These are phyloP conservation scores for Calvadosia cruxmelitensis DNA, from an alignment of 30 jellyfish, hydroid and myxozoan genomes.

Conservation along the genomic window DNA sequence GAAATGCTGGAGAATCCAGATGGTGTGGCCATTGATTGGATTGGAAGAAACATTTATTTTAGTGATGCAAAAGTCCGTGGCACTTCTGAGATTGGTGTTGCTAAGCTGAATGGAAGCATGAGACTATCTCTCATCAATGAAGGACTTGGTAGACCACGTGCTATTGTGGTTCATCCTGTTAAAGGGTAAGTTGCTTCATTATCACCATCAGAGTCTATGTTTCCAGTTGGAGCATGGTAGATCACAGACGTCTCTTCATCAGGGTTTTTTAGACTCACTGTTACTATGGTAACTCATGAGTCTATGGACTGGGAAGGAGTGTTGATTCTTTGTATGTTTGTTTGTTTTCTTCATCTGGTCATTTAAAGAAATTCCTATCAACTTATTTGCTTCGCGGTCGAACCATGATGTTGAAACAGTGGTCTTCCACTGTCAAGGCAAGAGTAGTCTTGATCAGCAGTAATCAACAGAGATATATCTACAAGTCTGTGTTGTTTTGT, in stretches of 20 bases:
- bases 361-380: too few relatives aligned
- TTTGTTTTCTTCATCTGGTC: not conserved
- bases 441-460: too few relatives aligned
- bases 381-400: too few relatives aligned
- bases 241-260: too few relatives aligned
- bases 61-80: slow-evolving; percentile 40
- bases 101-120: slow-evolving; percentile 46
- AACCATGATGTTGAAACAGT: too few relatives aligned
- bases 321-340: not conserved
- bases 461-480: too few relatives aligned
- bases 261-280: not conserved
- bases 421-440: too few relatives aligned
- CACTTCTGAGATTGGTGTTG: slow-evolving; percentile 56
- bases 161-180: slow-evolving; percentile 84
- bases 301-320: not conserved
- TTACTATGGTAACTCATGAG: not conserved
- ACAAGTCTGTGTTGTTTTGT: too few relatives aligned
- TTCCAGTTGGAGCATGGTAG: too few relatives aligned
- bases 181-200: slow-evolving; percentile 38
- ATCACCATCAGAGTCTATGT: too few relatives aligned
- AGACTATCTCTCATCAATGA: slow-evolving; percentile 27
- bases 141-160: slow-evolving; percentile 72
- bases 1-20: slow-evolving; percentile 65
- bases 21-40: slow-evolving; percentile 94
- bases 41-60: slow-evolving; percentile 71